Evolutionary conservation across 2,888 invertebrate species (phyloP), one percentile per base, ranked within the genome.

Genomic region (Ctenicera cuprea): DNA sequence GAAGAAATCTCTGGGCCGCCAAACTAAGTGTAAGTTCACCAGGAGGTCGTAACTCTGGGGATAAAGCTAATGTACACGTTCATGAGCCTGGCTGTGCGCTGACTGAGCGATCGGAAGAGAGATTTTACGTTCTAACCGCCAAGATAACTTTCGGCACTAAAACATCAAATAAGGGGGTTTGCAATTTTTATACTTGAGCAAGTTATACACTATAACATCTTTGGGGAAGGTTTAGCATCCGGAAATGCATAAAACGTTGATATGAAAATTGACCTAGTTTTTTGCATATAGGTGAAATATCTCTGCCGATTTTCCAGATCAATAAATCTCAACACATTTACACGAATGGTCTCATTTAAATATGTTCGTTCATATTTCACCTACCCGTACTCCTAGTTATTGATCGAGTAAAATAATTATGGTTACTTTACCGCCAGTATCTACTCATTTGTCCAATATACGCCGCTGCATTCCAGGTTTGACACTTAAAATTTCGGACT

Each of bases 21-120:
- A 68, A 75, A 78, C 75, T 73, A 74, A 77, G 76, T 79, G 78
- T 78, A 79, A 79, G 79, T 81, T 80, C 79, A 78, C 77, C 77
- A 77, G 78, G 79, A 82, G 80, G 77, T 80, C 81, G 80, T 80
- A 81, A 81, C 79, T 80, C 77, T 69, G 65, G 71, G 80, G 80
- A 82, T 81, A 80, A 81, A 81, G 79, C 80, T 81, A 81, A 81
- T 81, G 82, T 80, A 79, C 80, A 79, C 77, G 74, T 74, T 74
- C 74, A 74, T 74, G 74, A 71, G 62, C 71, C 67, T 52, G 57
- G 71, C 73, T 75, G 77, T 77, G 71, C 78, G 77, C 79, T 79
- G 78, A 80, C 78, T 80, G 79, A 76, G 78, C 80, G 80, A 80
- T 81, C 80, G 80, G 78, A 80, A 80, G 76, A 74, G 76, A 76